Evolutionary conservation across 2,113 vertebrate genomes (phyloP), one percentile per base, ranked within the genome.

Genomic region (Notarius lentiginosus): DNA sequence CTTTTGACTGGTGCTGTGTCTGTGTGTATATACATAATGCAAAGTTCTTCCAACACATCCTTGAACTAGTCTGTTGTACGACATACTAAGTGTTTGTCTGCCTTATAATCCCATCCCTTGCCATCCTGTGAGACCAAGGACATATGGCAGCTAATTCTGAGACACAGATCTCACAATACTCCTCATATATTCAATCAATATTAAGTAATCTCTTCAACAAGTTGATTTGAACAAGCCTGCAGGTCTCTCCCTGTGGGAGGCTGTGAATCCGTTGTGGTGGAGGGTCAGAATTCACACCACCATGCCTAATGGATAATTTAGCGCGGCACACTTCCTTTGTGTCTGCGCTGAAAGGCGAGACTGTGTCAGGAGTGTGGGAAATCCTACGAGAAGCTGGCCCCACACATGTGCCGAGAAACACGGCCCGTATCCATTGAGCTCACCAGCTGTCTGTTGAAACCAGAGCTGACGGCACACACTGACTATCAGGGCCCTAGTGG

Each of bases 281-380:
- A 61, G 82, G 87, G 88, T 88, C 81, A 87, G 75, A 87, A 84
- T 86, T 91, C 93, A 89, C 89, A 93, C 93, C 90, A 92, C 87
- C 93, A 85, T 92, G 88, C 92, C 94, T 93, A 95, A 95, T 94
- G 93, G 84, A 92, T 93, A 93, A 93, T 96, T 95, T 94, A 92
- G 90, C 66, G 30, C 12, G 94, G 95, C 97, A 97, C 96, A 95
- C 95, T 95, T 96, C 96, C 94, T 96, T 96, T 96, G 95, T 96
- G 93, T 22, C 55, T 9, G 22, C 12, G 82, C 91, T 94, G 93
- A 95, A 94, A 91, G 49, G 66, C 72, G 89, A 81, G 49, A 90
- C 89, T 68, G 89, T 90, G 93, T 82, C 84, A 89, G 60, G 77
- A 92, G 93, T 95, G 95, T 96, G 96, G 94, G 96, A 96, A 96